Conservation (phyloP, 2,888 invertebrate genomes). For the Alviniconcha strummeri region DNA sequence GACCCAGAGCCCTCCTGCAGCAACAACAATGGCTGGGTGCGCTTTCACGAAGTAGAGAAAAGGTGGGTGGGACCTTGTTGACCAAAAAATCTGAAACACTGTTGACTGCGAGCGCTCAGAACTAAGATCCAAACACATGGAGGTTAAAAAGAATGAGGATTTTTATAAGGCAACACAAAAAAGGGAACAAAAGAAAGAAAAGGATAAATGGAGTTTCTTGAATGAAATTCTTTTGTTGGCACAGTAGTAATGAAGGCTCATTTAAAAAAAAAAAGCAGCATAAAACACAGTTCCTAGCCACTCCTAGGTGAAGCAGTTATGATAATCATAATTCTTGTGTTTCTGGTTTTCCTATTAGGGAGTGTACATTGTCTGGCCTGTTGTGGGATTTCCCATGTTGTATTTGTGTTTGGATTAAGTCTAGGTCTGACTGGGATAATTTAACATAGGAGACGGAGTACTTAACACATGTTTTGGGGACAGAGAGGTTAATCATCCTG, state of each 20-base stretch:
- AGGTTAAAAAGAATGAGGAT: background rate
- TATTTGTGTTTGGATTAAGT: too few species aligned
- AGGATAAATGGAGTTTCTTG: background rate
- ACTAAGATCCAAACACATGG: too few species aligned
- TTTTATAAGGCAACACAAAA: background rate
- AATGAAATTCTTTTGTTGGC: background rate
- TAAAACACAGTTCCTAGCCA: background rate
- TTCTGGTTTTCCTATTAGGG: background rate
- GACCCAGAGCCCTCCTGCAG: background rate
- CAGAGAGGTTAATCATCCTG: too few species aligned
- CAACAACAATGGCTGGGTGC: slow-evolving; percentile 38
- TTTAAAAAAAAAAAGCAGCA: background rate
- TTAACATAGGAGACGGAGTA: too few species aligned
- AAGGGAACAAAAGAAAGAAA: background rate
- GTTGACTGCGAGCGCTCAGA: background rate
- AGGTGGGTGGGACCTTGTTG: slow-evolving; percentile 32
- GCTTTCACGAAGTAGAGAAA: slow-evolving; percentile 44
- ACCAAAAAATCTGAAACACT: background rate
- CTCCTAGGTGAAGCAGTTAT: too few species aligned
- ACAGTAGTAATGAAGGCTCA: background rate
- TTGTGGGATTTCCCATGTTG: too few species aligned
- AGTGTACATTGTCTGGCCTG: too few species aligned
- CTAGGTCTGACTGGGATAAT: too few species aligned
- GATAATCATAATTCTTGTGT: background rate
- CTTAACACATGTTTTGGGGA: too few species aligned